These are phyloP conservation scores for Microchrysa polita DNA, from an alignment of 2,888 invertebrate species.

Conservation along the genomic window DNA sequence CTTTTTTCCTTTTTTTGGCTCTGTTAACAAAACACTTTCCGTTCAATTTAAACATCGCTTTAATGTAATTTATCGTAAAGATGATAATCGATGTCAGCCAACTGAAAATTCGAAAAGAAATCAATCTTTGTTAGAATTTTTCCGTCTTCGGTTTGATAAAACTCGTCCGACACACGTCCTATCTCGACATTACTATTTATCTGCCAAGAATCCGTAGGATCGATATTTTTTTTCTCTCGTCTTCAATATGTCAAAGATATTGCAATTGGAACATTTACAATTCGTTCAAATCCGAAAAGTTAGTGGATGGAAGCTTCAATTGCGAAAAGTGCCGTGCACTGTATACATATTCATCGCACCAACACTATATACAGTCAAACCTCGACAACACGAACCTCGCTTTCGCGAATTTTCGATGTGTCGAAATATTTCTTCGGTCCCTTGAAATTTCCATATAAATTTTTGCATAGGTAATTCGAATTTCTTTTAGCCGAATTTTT, in stretches of 20 bases:
- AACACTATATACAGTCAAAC: too few relatives aligned
- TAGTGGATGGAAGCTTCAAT: neutral
- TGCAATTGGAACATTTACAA: slow-evolving; percentile 1
- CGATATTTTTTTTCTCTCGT: slow-evolving; percentile 12
- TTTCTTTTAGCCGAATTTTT: too few relatives aligned
- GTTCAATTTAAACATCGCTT: slow-evolving; percentile 1
- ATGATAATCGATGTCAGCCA: slow-evolving; percentile 30
- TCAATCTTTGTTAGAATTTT: slow-evolving; percentile 32
- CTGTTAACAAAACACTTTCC: neutral
- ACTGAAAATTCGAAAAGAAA: slow-evolving; percentile 27
- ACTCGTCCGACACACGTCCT: too few relatives aligned
- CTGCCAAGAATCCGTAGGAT: slow-evolving; percentile 11
- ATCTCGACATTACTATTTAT: neutral
- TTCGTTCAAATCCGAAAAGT: neutral
- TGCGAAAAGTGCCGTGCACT: neutral
- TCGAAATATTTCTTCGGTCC: too few relatives aligned
- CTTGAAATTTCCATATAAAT: too few relatives aligned
- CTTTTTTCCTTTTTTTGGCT: too few relatives aligned
- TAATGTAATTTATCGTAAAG: slow-evolving; percentile 13
- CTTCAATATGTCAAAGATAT: slow-evolving; percentile 3
- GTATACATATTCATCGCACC: too few relatives aligned
- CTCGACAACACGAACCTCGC: too few relatives aligned
- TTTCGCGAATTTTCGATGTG: too few relatives aligned
- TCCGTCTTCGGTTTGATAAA: neutral
- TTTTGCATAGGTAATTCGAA: too few relatives aligned